Base-by-base conservation (phyloP, 2,888 invertebrate genomes). In the Cheilosia scutellata region DNA sequence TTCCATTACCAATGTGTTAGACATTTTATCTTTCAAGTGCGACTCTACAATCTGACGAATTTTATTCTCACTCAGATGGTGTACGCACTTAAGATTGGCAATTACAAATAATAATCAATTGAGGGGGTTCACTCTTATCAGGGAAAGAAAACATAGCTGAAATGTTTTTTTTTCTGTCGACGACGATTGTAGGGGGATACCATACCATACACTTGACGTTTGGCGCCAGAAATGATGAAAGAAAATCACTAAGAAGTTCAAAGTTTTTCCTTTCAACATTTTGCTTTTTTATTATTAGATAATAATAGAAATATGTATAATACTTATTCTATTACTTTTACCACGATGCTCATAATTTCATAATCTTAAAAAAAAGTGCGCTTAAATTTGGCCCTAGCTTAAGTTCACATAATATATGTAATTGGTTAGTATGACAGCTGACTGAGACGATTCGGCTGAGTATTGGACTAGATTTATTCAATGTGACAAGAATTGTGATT, bases 21-120 rank as follows among this genome's bases (percentile, higher is more conserved):
- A 51, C 72, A 58, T 66, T 55, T 11, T 79, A 79, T 79, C 75
- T 63, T 44, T 83, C 74, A 74, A 83, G 77, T 74, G 74, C 68
- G 65, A 58, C 37, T 72, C 49, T 70, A 68, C 62, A 57, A 74
- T 80, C 63, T 75, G 11, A 25, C 11, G 55, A 2, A n/a, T 27
- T 65, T 44, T 71, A 7, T 16, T 33, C 58, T 44, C 42, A n/a
- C 25, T 31, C 40, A 72, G 65, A 78, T 68, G 51, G 51, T 27
- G 55, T 74, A 75, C 44, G 65, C 71, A 79, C 80, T 84, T 80
- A 60, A 84, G 65, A 80, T 80, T 84, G 60, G 70, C 66, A 79
- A 80, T 75, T 62, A 80, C 65, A 75, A 66, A 70, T 20, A 66
- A 70, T 20, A 20, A 20, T 80, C 84, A 80, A 80, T 80, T 78